Evolutionary conservation across 2,113 vertebrate genomes (phyloP), one percentile per base, ranked within the genome.

Genomic region (Oryzias melastigma): DNA sequence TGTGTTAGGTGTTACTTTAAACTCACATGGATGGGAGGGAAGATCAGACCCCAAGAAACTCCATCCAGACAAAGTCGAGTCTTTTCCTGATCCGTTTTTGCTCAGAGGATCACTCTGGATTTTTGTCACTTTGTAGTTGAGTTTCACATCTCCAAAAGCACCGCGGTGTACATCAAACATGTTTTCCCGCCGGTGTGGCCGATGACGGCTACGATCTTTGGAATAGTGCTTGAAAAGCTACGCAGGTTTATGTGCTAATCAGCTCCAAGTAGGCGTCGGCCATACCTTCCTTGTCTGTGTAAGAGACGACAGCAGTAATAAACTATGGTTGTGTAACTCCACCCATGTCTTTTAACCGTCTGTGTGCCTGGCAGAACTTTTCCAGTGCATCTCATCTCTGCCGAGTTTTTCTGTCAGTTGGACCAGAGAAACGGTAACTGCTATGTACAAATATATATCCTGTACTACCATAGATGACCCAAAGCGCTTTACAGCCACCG

Each of bases 241-340:
- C 51, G 71, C 61, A 14, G 60, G 44, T 70, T 65, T 63, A 65
- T 64, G 82, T 65, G 52, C 70, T 62, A 76, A 74, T 62, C 59
- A 64, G 69, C 71, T 79, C 68, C 47, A 35, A 74, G 54, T 68
- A 73, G 66, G 74, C 81, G 69, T 81, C 35, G 73, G 81, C 83
- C 66, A 84, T 78, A 83, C 77, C 67, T 78, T 61, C 58, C 74
- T 65, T 80, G 76, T 85, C 80, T 86, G 81, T 89, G 81, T 75
- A 86, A 86, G 83, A 83, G 84, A 86, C 78, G 71, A 82, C 71
- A 82, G 77, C 73, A 80, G 74, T 84, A 90, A 89, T 90, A 90
- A 90, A 91, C 59, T 77, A 84, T 85, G 81, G 80, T 87, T 89
- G 88, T 88, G 84, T 87, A 85, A 82, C 73, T 66, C 57, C 80